These are phyloP conservation scores for Bathynomus jamesi DNA, from an alignment of 1,140 invertebrate genomes.

Conservation along the genomic window DNA sequence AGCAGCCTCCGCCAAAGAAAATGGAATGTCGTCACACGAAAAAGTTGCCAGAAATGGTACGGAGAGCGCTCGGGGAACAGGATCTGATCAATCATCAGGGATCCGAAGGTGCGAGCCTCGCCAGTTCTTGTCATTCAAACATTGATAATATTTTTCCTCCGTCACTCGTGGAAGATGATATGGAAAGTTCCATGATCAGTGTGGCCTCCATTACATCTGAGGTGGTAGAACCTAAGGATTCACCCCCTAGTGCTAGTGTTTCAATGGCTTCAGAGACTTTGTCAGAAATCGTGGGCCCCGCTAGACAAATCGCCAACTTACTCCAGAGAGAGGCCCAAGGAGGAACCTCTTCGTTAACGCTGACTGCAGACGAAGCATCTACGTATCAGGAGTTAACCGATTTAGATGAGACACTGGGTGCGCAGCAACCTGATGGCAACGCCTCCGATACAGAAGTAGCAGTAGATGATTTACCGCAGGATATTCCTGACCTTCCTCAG, in stretches of 20 bases:
- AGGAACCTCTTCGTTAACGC: conserved; percentile 31
- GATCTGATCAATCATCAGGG: conserved; percentile 51
- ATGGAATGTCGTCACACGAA: conserved; percentile 38
- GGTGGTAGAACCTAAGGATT: conserved; percentile 50
- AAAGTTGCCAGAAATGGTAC: conserved; percentile 36
- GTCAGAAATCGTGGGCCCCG: conserved; percentile 38
- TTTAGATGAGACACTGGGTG: conserved; percentile 51
- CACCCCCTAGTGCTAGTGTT: conserved; percentile 18
- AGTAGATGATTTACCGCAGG: conserved; percentile 39
- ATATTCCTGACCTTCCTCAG: conserved; percentile 37
- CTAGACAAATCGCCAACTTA: conserved; percentile 39
- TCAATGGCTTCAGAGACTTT: conserved; percentile 38
- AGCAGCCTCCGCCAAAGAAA: conserved; percentile 42
- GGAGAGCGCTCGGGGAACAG: conserved; percentile 49
- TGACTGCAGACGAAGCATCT: conserved; percentile 43
- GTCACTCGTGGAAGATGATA: conserved; percentile 66
- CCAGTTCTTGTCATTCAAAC: conserved; percentile 52
- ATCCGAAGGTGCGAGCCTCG: conserved; percentile 53
- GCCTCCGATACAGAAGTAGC: conserved; percentile 41
- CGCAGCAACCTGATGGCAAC: conserved; percentile 40
- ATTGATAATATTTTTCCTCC: conserved; percentile 74
- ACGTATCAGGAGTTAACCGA: conserved; percentile 53
- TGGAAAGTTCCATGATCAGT: conserved; percentile 67
- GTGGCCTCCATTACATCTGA: conserved; percentile 73
- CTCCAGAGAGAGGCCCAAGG: conserved; percentile 39